Evolutionary conservation across 2,113 vertebrate genomes (phyloP).

Genomic region (Malurus elegans): DNA sequence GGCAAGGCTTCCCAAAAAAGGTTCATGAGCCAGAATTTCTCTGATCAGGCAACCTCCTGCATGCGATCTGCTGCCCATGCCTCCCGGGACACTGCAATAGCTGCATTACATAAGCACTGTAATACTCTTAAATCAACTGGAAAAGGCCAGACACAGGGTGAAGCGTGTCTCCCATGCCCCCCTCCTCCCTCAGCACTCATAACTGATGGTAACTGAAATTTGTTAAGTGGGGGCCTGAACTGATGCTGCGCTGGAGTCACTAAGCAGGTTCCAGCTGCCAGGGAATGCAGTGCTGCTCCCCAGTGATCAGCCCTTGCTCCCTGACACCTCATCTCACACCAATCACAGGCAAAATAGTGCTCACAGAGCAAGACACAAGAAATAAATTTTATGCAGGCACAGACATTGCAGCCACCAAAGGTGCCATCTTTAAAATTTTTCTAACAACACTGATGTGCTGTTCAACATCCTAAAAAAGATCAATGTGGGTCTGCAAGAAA

Average conservation of each 20-base stretch:
- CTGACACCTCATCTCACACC: accelerated
- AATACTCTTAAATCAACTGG: conserved; percentile 3
- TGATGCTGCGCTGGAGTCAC: accelerated
- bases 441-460: accelerated
- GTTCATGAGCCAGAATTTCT: background rate
- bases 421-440: background rate
- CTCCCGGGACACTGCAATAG: background rate
- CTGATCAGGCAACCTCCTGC: background rate
- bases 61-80: accelerated
- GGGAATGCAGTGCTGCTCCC: accelerated
- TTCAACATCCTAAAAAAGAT: background rate
- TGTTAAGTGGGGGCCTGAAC: background rate
- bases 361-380: background rate
- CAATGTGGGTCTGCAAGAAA: accelerated
- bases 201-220: background rate
- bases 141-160: background rate
- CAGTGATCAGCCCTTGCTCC: accelerated
- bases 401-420: background rate
- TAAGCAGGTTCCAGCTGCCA: background rate
- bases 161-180: background rate
- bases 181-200: accelerated
- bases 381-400: background rate
- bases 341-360: background rate
- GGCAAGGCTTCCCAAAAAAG: background rate
- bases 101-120: background rate